Percentiles rank a stretch among this genome's conserved stretches.
These are phyloP conservation scores for Meloidogyne chitwoodi DNA, from an alignment of 1,140 invertebrate genomes.

Conservation along the genomic window DNA sequence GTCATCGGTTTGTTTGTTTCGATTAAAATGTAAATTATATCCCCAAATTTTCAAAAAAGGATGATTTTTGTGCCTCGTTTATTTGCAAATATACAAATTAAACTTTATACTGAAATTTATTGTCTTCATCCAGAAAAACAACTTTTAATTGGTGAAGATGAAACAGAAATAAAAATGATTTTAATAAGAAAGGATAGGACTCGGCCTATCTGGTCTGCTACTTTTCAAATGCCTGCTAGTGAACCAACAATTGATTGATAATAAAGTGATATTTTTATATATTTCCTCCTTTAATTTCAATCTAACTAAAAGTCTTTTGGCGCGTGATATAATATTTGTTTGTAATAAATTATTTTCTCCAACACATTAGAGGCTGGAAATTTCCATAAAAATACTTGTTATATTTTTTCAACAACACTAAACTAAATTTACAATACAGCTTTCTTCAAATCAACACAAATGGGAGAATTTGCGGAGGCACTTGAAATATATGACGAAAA, in stretches of 20 bases:
- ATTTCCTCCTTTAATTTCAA: too few relatives aligned
- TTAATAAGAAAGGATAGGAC: slow-evolving; percentile 28
- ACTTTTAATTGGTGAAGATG: not conserved
- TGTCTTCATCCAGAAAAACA: slow-evolving; percentile 45
- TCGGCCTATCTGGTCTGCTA: slow-evolving; percentile 30
- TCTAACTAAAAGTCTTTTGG: too few relatives aligned
- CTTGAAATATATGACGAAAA: too few relatives aligned
- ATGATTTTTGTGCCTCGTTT: slow-evolving; percentile 26
- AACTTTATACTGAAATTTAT: slow-evolving; percentile 20
- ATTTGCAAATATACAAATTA: slow-evolving; percentile 25
- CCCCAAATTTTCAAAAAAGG: not conserved
- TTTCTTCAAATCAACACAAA: too few relatives aligned
- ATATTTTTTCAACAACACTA: too few relatives aligned
- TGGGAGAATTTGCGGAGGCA: too few relatives aligned
- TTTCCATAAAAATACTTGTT: too few relatives aligned
- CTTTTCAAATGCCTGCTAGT: slow-evolving; percentile 40
- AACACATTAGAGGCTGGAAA: too few relatives aligned
- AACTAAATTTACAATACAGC: too few relatives aligned
- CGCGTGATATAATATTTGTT: too few relatives aligned
- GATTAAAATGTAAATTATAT: not conserved
- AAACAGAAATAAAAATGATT: slow-evolving; percentile 36
- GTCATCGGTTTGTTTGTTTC: not conserved
- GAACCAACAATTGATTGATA: slow-evolving; percentile 14
- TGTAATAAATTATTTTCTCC: too few relatives aligned
- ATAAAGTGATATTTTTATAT: not conserved